phyloP scores from a whole-genome alignment of 2,113 vertebrate genomes.

The Entomyzon cyanotis region DNA sequence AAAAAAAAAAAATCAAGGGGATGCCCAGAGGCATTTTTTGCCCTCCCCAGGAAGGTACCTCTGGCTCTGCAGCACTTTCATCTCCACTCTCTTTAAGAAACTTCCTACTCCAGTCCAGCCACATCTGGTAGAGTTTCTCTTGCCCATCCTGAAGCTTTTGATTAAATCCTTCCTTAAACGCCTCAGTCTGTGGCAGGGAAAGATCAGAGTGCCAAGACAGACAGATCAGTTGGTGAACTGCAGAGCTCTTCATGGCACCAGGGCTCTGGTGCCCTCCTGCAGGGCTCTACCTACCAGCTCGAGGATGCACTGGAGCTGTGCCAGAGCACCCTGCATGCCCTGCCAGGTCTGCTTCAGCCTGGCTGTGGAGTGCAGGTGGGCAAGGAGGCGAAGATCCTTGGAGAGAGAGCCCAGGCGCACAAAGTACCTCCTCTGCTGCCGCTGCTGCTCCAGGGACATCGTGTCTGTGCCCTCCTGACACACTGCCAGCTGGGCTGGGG shows the following conservation, averaged over 20 bases:
- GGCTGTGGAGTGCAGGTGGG: conserved; percentile 74
- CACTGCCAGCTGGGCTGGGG: not conserved
- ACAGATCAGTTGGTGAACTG: not conserved
- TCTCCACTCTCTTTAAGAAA: not conserved
- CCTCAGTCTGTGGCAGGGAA: conserved; percentile 42
- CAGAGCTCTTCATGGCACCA: not conserved
- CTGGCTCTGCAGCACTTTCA: not conserved
- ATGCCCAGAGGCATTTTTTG: not conserved
- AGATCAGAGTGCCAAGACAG: not conserved
- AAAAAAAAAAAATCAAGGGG: not conserved
- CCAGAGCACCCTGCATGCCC: conserved; percentile 66
- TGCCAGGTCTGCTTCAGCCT: conserved; percentile 74
- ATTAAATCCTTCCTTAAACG: conserved; percentile 71
- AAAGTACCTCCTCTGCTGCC: not conserved
- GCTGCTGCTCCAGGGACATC: not conserved
- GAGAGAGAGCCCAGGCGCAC: conserved; percentile 74
- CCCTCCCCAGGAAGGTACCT: conserved; percentile 47
- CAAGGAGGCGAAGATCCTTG: conserved; percentile 66
- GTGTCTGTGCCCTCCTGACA: not conserved
- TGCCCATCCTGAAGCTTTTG: conserved; percentile 76
- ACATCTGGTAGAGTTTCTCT: conserved; percentile 81
- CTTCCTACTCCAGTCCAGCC: conserved; percentile 81
- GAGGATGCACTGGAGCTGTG: conserved; percentile 79
- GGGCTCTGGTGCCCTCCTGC: not conserved
- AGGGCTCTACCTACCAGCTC: conserved; percentile 77